These are phyloP conservation scores for Athalia rosae DNA, from an alignment of 2,888 invertebrate genomes.

Conservation along the genomic window DNA sequence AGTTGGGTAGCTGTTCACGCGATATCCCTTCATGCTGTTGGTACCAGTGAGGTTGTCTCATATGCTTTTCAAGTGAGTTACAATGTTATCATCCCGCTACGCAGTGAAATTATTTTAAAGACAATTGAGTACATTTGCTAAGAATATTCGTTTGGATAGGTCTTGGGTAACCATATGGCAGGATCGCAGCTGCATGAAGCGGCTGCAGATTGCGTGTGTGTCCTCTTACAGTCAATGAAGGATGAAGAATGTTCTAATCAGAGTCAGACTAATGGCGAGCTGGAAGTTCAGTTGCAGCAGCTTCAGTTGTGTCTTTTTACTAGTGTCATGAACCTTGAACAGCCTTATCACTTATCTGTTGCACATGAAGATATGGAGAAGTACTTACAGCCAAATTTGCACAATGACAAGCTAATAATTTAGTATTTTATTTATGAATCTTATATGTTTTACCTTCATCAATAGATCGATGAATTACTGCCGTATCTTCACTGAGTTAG, in stretches of 20 bases:
- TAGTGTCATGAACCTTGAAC: constrained; percentile 86
- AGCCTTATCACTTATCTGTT: constrained; percentile 92
- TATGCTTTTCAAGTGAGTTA: constrained; percentile 80
- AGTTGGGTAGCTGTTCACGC: constrained; percentile 93
- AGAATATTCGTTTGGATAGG: constrained; percentile 58
- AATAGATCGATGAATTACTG: constrained; percentile 91
- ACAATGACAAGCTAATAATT: neutral
- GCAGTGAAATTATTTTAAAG: neutral
- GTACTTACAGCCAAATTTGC: constrained; percentile 62
- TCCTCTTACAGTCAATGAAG: constrained; percentile 88
- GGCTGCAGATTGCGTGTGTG: constrained; percentile 93
- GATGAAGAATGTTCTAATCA: constrained; percentile 70
- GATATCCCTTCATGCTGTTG: constrained; percentile 84
- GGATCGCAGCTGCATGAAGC: constrained; percentile 87
- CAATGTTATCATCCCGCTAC: neutral
- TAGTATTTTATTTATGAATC: constrained; percentile 29
- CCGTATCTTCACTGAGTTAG: constrained; percentile 95
- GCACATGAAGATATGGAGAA: constrained; percentile 96
- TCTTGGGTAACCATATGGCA: constrained; percentile 79
- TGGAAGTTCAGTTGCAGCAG: constrained; percentile 75
- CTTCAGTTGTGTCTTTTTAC: constrained; percentile 89
- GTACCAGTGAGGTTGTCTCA: constrained; percentile 83
- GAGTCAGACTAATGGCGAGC: constrained; percentile 74
- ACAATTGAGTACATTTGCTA: neutral
- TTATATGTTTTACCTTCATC: constrained; percentile 53